Base-by-base conservation (phyloP, 2,797 vertebrate genomes). In the Periophthalmus magnuspinnatus region DNA sequence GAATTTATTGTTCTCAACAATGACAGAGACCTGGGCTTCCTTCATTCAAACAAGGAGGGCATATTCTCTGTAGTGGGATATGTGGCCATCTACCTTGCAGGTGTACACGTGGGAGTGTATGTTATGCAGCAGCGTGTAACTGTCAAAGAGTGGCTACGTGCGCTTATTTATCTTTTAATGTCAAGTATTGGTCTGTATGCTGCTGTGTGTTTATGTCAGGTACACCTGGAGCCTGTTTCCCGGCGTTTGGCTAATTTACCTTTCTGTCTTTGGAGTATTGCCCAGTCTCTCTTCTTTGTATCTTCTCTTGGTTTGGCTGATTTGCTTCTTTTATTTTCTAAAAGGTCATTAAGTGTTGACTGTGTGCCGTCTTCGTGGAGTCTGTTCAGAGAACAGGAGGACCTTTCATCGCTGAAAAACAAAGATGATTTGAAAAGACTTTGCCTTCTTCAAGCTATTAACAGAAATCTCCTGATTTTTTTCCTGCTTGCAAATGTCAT, bases 31-130 rank as follows among this genome's bases (percentile, higher is more conserved):
- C 92, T 74, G 55, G 94, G 93, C 72, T 95, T 98, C 58, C 69
- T 99, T 22, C 90, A 95, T 5, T 96, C 97, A 50, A 99, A 99
- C 91, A 92, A 95, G 77, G 98, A 99, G 81, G 97, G 98, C 0
- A 80, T 99, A 65, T 93, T 96, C 74, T 99, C 98, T 14, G 77
- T 93, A 0, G 64, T 90, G 0, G 97, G 97, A 1, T 98, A 98
- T 21, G 83, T 97, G 0, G 92, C 95, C 52, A 89, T 98, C 73
- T 95, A 99, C 61, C 89, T 99, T 93, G 93, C 93, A 1, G 97
- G 97, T 0, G 95, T 97, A 68, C 96, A 98, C 69, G 90, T 94
- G 22, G 98, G 97, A 11, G 88, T 90, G 0, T 96, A 93, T 69
- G 71, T 99, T 68, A 91, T 94, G 90, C 88, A 88, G 66, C 77